phyloP scores from a whole-genome alignment of 2,797 vertebrate genomes.

The Garrulus glandarius region DNA sequence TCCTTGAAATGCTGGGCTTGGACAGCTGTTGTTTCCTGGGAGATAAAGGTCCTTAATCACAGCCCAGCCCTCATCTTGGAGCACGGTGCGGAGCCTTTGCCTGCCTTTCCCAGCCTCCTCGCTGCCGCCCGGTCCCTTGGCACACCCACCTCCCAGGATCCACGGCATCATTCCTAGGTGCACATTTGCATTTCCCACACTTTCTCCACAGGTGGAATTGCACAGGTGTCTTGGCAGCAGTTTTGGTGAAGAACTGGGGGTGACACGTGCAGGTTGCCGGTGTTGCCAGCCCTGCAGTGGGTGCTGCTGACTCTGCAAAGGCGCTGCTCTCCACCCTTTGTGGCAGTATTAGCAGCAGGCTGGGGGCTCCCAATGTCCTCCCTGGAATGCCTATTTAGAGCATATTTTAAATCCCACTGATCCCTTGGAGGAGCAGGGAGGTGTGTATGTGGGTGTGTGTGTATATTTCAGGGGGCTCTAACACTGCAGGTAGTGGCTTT shows the following conservation, averaged over 20 bases:
- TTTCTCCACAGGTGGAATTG: background rate
- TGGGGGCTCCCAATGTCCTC: background rate
- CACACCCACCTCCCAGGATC: background rate
- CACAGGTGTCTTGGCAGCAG: background rate
- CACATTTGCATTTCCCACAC: fast-evolving
- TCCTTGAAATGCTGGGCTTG: background rate
- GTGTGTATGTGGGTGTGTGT: background rate
- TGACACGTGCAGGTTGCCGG: fast-evolving
- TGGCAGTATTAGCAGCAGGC: background rate
- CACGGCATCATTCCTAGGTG: fast-evolving
- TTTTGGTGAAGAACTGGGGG: background rate
- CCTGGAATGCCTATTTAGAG: background rate
- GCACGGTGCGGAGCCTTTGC: fast-evolving
- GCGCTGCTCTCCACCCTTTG: background rate
- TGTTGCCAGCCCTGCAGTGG: background rate
- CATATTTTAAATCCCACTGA: fast-evolving
- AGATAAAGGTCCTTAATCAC: background rate
- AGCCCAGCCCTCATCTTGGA: background rate
- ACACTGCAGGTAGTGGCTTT: background rate
- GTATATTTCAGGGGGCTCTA: background rate
- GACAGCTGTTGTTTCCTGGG: slow-evolving; percentile 4
- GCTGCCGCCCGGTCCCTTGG: background rate
- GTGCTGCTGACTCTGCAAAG: background rate
- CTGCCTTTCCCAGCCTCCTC: background rate
- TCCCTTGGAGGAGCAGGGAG: fast-evolving